A percentile compares a stretch with the other conserved stretches of the same genome.
phyloP scores from a whole-genome alignment of 2,797 vertebrate genomes.

The Acrossocheilus wenchowensis region DNA sequence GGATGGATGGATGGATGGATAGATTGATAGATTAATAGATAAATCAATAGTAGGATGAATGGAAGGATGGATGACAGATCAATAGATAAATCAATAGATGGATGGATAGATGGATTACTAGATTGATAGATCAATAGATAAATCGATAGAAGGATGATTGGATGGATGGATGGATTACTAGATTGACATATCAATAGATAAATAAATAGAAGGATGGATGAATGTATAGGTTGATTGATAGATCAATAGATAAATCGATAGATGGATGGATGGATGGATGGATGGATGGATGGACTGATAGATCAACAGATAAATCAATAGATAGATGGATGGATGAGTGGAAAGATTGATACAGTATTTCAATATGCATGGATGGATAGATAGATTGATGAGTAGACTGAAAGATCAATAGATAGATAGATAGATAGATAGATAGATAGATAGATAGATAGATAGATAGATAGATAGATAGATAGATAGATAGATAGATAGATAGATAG shows the following conservation, averaged over 20 bases:
- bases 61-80: too few relatives aligned
- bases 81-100: not conserved
- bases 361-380: not conserved
- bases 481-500: not conserved
- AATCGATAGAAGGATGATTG: too few relatives aligned
- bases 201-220: too few relatives aligned
- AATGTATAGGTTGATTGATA: too few relatives aligned
- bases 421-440: not conserved
- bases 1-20: not conserved
- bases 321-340: not conserved
- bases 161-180: not conserved
- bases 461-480: not conserved
- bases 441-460: not conserved
- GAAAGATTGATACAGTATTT: not conserved
- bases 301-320: not conserved
- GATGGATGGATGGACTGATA: not conserved
- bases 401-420: not conserved
- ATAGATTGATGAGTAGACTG: rapidly evolving
- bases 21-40: too few relatives aligned
- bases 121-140: too few relatives aligned
- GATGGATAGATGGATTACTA: too few relatives aligned
- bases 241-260: too few relatives aligned
- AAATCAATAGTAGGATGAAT: too few relatives aligned
- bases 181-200: too few relatives aligned
- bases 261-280: not conserved